Evolutionary conservation across 2,797 vertebrate species (phyloP).

Genomic region (Sternarchorhynchus goeldii): DNA sequence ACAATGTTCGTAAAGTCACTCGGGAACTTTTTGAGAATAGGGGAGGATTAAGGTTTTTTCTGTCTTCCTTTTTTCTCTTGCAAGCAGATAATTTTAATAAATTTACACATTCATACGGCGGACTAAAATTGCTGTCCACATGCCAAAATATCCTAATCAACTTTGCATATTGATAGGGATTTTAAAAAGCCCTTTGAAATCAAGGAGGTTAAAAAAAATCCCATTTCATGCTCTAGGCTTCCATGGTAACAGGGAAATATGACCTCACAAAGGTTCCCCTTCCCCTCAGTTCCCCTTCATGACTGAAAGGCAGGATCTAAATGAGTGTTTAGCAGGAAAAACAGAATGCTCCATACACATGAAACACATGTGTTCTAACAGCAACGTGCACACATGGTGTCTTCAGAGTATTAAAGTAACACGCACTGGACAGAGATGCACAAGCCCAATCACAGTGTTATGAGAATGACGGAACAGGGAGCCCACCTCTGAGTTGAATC

Average conservation of each 20-base stretch:
- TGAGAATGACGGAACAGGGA: constrained; percentile 7
- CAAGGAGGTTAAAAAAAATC: constrained; percentile 9
- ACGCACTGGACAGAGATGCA: neutral
- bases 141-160: constrained; percentile 47
- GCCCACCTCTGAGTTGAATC: constrained; percentile 92
- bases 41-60: no score
- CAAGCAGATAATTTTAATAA: constrained; percentile 26
- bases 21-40: no score
- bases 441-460: constrained; percentile 11
- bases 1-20: neutral
- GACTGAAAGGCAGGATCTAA: constrained; percentile 33
- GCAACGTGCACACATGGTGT: neutral
- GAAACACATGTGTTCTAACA: constrained; percentile 22
- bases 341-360: constrained; percentile 28
- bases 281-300: constrained; percentile 38
- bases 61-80: neutral
- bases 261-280: constrained; percentile 31
- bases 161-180: constrained; percentile 36
- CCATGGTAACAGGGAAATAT: constrained; percentile 13
- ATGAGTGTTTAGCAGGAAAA: constrained; percentile 25
- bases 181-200: constrained; percentile 27
- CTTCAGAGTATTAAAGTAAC: constrained; percentile 6
- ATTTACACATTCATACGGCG: constrained; percentile 16
- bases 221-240: constrained; percentile 20
- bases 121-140: constrained; percentile 45